A percentile compares a stretch with the other conserved stretches of the same genome.
phyloP scores from a whole-genome alignment of 2,113 vertebrate species.

The Vulpes lagopus region DNA sequence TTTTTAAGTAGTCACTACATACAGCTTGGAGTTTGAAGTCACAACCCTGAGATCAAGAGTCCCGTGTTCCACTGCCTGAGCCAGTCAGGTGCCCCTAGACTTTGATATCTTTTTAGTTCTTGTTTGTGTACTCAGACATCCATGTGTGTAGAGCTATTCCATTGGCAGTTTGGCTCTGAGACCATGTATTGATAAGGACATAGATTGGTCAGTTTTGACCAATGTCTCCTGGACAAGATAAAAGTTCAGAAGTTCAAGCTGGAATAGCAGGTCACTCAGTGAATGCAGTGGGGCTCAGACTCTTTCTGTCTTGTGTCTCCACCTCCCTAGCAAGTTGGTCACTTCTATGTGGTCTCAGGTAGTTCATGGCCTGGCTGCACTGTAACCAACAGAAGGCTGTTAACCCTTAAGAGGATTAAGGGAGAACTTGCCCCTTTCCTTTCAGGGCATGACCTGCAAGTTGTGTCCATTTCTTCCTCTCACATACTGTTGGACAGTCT shows the following conservation, averaged over 20 bases:
- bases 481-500: background rate
- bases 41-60: background rate
- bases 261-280: background rate
- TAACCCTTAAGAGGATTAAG: too few relatives aligned
- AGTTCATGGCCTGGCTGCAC: background rate
- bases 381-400: background rate
- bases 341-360: background rate
- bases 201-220: background rate
- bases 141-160: background rate
- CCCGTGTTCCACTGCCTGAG: background rate
- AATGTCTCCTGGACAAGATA: background rate
- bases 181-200: background rate
- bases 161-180: background rate
- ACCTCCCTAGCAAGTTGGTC: background rate
- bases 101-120: background rate
- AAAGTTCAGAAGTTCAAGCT: background rate
- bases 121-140: background rate
- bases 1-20: background rate
- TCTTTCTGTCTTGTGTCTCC: background rate
- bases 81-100: background rate
- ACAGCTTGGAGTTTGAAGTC: background rate
- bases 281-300: background rate
- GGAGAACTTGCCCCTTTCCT: background rate
- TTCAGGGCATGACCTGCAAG: background rate
- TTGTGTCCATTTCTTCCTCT: background rate